Evolutionary conservation across 1,140 invertebrate species (phyloP), one percentile per base, ranked within the genome.

Genomic region (Cephus cinctus): DNA sequence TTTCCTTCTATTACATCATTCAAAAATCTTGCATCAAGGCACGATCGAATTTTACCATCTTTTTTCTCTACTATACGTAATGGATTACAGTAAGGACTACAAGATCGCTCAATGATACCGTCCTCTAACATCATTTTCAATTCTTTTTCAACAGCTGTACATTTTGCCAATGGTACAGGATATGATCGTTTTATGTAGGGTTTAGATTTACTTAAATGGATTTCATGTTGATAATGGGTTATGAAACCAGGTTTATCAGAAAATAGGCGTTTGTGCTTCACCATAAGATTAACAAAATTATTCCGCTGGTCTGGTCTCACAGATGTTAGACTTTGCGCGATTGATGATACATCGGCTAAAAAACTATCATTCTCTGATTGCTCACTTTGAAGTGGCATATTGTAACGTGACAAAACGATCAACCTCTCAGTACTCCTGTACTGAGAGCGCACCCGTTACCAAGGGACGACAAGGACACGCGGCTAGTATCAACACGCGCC

Each of bases 161-260:
- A 18, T 4, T 27, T 14, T 2, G 19, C n/a, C 3, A 52, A 21
- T 20, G 56, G 50, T 1, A 58, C 39, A 5, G 52, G 52, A 44
- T 58, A 58, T 6, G 50, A 46, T 12, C 43, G 40, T 18, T 34
- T 44, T 1, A 52, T 39, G 14, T 36, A 43, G 1, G 40, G 46
- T 8, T 58, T 55, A 14, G 14, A 15, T 15, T 45, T 35, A n/a
- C 22, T 52, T n/a, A 55, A 30, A n/a, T 36, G 41, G 5, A 59
- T 48, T 36, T 31, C 11, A 38, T 59, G 53, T 20, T 47, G 22
- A 39, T 54, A 57, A 34, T 22, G 35, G 6, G 41, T 38, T 2
- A 50, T 46, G 21, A 45, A 43, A 23, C 35, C 25, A 4, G n/a
- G 8, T 47, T 58, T 54, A 11, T 23, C 9, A 9, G 52, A 50